These are phyloP conservation scores for Drosophila ficusphila DNA, from an alignment of 1,140 invertebrate species.

Conservation along the genomic window DNA sequence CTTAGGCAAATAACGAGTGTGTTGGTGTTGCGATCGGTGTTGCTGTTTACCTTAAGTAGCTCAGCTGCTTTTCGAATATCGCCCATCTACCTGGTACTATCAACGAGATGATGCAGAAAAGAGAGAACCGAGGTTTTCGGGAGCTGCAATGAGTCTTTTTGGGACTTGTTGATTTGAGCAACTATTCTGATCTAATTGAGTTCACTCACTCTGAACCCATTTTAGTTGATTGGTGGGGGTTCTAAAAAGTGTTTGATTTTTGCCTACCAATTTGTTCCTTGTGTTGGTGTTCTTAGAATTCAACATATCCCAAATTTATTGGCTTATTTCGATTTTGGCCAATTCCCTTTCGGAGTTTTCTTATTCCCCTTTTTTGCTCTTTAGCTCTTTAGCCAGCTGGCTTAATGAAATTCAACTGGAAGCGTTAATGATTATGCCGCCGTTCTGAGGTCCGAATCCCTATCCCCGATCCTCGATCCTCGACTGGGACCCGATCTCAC, in stretches of 20 bases:
- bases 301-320: background rate
- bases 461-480: background rate
- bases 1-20: constrained; percentile 5
- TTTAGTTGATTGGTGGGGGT: too few relatives aligned
- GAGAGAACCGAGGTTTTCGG: background rate
- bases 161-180: too few relatives aligned
- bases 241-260: too few relatives aligned
- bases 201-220: too few relatives aligned
- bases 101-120: too few relatives aligned
- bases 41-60: constrained; percentile 11
- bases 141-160: background rate
- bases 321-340: background rate
- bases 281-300: too few relatives aligned
- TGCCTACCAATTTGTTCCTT: too few relatives aligned
- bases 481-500: background rate
- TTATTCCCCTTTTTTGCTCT: background rate
- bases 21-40: constrained; percentile 34
- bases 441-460: background rate
- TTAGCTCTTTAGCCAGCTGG: constrained; percentile 2
- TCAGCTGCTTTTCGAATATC: constrained; percentile 8
- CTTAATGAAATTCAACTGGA: constrained; percentile 73
- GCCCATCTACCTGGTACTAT: constrained; percentile 1
- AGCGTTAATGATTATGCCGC: constrained; percentile 67
- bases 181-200: too few relatives aligned
- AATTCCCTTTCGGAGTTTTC: background rate